Conservation (phyloP, 2,113 vertebrate species). For the Rhegmatorhina hoffmannsi region DNA sequence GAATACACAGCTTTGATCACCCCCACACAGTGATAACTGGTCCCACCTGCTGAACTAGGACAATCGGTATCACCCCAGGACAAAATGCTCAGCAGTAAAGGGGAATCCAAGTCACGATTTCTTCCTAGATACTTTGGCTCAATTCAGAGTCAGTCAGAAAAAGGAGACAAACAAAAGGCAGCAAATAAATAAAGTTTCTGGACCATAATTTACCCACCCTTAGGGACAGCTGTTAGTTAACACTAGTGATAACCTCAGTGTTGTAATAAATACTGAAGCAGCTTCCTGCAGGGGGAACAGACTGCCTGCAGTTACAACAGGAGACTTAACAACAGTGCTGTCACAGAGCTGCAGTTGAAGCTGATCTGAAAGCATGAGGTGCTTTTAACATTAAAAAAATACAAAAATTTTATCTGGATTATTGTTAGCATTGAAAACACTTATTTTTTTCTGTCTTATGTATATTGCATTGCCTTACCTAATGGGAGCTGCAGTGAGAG, state of each 20-base stretch:
- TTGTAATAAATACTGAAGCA: neutral
- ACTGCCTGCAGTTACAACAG: neutral
- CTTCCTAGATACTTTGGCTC: neutral
- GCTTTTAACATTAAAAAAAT: neutral
- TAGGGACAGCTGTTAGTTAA: neutral
- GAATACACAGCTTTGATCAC: too few species aligned
- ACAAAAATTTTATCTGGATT: neutral
- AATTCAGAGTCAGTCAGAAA: neutral
- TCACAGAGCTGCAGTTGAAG: neutral
- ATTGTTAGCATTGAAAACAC: neutral
- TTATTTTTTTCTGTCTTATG: neutral
- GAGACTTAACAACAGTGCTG: neutral
- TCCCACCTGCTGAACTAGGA: too few species aligned
- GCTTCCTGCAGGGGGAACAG: neutral
- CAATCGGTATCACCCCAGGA: neutral
- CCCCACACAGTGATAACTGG: too few species aligned
- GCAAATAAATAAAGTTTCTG: neutral
- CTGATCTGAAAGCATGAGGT: rapidly evolving
- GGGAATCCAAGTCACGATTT: neutral
- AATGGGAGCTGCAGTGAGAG: neutral
- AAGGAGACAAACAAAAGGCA: neutral
- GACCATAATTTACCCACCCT: neutral
- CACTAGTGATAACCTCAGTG: neutral
- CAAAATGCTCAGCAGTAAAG: neutral
- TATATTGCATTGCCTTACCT: neutral